Conservation (phyloP, 1,140 invertebrate species). For the Cyphomyrmex costatus region DNA sequence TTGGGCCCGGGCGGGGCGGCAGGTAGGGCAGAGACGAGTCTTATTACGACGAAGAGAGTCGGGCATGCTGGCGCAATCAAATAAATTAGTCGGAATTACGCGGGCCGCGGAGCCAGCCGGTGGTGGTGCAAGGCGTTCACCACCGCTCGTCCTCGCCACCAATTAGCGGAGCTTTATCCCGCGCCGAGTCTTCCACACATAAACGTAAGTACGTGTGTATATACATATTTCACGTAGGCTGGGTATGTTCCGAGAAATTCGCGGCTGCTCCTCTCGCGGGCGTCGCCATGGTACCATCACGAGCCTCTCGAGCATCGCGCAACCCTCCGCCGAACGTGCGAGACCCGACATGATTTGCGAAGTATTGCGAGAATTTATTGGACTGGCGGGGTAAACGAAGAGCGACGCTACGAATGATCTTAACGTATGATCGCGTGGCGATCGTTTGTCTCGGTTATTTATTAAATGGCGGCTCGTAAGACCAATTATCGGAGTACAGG, state of each 20-base stretch:
- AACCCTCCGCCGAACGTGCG: slow-evolving; percentile 32
- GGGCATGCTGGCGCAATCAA: slow-evolving; percentile 78
- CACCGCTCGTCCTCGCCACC: slow-evolving; percentile 74
- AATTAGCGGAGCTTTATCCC: slow-evolving; percentile 79
- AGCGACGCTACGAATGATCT: slow-evolving; percentile 42
- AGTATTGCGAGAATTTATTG: slow-evolving; percentile 47
- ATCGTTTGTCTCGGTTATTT: slow-evolving; percentile 55
- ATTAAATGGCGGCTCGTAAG: slow-evolving; percentile 50
- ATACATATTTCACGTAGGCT: slow-evolving; percentile 66
- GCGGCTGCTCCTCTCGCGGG: slow-evolving; percentile 46
- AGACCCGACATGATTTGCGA: slow-evolving; percentile 39
- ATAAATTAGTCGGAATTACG: slow-evolving; percentile 82
- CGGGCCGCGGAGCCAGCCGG: slow-evolving; percentile 64
- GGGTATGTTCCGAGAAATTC: slow-evolving; percentile 67
- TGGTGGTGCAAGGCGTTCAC: slow-evolving; percentile 60
- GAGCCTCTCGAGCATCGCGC: slow-evolving; percentile 25
- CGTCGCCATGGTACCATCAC: slow-evolving; percentile 70
- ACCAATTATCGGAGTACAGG: slow-evolving; percentile 31
- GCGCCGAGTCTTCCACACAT: background rate
- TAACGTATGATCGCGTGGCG: slow-evolving; percentile 28
- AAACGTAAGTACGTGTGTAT: background rate
- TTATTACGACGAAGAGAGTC: slow-evolving; percentile 76
- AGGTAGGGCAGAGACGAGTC: slow-evolving; percentile 63
- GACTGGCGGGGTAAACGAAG: slow-evolving; percentile 49
- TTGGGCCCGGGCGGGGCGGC: background rate